Evolutionary conservation across 2,888 invertebrate genomes (phyloP).

Genomic region (Caenorhabditis sp.): DNA sequence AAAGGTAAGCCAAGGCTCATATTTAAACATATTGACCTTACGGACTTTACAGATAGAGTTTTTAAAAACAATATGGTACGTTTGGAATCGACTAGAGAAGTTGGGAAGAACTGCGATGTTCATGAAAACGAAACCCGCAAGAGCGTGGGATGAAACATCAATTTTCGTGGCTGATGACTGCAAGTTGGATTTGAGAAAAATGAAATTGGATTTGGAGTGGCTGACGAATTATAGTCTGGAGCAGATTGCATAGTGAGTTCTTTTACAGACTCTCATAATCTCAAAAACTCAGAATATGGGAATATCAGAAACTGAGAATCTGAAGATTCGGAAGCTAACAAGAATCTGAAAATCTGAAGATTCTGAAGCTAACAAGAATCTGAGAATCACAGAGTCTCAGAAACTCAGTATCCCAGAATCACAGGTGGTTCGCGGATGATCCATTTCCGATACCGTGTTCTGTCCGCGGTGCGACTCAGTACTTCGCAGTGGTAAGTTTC

Average conservation of each 20-base stretch:
- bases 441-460: too few relatives aligned
- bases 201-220: conserved; percentile 41
- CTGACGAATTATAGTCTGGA: conserved; percentile 22
- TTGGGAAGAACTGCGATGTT: conserved; percentile 1
- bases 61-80: conserved; percentile 44
- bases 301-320: not conserved
- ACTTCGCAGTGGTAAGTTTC: too few relatives aligned
- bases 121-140: not conserved
- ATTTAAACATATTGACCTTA: not conserved
- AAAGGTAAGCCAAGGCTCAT: conserved; percentile 48
- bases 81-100: conserved; percentile 48
- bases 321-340: too few relatives aligned
- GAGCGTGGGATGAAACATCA: conserved; percentile 5
- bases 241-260: conserved; percentile 26
- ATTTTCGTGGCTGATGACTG: conserved; percentile 5
- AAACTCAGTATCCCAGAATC: too few relatives aligned
- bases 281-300: not conserved
- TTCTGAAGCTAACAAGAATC: too few relatives aligned
- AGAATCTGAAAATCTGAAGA: too few relatives aligned
- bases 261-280: not conserved
- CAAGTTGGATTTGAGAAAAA: conserved; percentile 1
- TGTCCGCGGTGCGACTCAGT: too few relatives aligned
- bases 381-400: too few relatives aligned
- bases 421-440: too few relatives aligned
- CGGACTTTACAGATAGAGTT: conserved; percentile 24